Conservation (phyloP, 2,797 vertebrate species). For the Heterohyrax brucei region DNA sequence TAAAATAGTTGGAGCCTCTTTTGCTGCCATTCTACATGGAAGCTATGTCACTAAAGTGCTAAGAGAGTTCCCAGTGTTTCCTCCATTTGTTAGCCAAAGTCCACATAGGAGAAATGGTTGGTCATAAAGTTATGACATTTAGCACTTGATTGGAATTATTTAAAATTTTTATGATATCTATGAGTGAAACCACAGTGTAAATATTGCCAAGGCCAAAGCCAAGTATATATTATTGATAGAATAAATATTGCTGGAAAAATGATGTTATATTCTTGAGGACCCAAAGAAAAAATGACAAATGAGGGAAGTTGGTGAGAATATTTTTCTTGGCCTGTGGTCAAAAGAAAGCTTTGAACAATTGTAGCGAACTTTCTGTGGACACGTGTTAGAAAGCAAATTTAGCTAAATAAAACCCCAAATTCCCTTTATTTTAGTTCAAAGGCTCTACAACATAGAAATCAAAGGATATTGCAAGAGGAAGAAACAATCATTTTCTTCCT, state of each 20-base stretch:
- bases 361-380: constrained; percentile 1
- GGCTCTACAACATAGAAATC: neutral
- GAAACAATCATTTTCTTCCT: constrained; percentile 49
- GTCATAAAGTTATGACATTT: neutral
- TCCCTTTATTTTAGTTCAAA: constrained; percentile 56
- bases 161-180: neutral
- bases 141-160: neutral
- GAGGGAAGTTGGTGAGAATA: constrained; percentile 6
- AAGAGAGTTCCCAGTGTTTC: neutral
- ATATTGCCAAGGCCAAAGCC: neutral
- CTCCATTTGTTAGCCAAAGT: neutral
- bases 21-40: neutral
- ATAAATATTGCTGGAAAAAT: constrained; percentile 50
- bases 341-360: constrained; percentile 68
- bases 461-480: constrained; percentile 44
- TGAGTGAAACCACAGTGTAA: neutral
- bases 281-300: constrained; percentile 50
- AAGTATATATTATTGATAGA: no score
- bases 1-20: neutral
- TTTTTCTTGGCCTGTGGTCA: constrained; percentile 53
- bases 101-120: neutral
- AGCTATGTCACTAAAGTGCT: neutral
- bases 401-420: constrained; percentile 66
- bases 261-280: constrained; percentile 5
- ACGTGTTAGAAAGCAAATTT: constrained; percentile 51